Evolutionary conservation across 2,888 invertebrate species (phyloP), one percentile per base, ranked within the genome.

Genomic region (Chromoteleia sp.): DNA sequence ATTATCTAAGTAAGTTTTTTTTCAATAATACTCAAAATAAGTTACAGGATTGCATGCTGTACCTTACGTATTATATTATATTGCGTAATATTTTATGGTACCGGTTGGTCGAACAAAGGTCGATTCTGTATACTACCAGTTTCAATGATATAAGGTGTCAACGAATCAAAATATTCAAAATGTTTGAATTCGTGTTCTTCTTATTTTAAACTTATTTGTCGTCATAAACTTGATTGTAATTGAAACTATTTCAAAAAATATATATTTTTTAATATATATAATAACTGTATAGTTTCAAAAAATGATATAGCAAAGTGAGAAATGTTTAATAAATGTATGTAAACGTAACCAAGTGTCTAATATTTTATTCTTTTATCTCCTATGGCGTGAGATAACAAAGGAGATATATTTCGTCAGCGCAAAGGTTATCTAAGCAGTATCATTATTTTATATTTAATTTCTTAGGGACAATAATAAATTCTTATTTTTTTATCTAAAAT

Each of bases 1-100:
- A 33, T 33, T 33, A 33, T 33, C 33, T 10, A 33, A 33, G 33
- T 33, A 33, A 33, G 33, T 33, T 33, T 33, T 33, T 8, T 33
- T 8, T n/a, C n/a, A n/a, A n/a, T n/a, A n/a, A n/a, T n/a, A n/a
- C n/a, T n/a, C n/a, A n/a, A n/a, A n/a, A n/a, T n/a, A n/a, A 33
- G 33, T 33, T 33, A 8, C 8, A 33, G 3, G 25, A 25, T 25
- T 25, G 5, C 5, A 25, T 25, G 5, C 2, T 4, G 25, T 4
- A 2, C 25, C 25, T 25, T 25, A 25, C 5, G 25, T 33, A 33
- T 33, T 33, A 7, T 33, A 33, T 33, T 33, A 33, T 8, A 33
- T 33, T 33, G 7, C 33, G 7, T 10, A 8, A 1, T 33, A 5
- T 33, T 33, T 10, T 25, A 10, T 10, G 7, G 7, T 33, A 8